Base-by-base conservation (phyloP, 2,113 vertebrate genomes). In the Gadus chalcogrammus region DNA sequence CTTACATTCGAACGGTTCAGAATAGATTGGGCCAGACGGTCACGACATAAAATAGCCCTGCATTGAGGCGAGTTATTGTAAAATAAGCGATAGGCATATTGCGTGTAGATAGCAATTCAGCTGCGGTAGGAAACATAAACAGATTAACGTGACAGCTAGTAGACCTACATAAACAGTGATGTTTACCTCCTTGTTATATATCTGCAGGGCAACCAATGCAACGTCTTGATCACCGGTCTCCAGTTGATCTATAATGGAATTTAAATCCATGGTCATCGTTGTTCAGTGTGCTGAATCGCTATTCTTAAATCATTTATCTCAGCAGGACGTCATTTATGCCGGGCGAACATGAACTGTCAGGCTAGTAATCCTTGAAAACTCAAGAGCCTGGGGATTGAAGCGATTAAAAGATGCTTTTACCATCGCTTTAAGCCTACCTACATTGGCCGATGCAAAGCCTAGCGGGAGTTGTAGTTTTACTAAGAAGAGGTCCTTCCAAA, bases 161-260 rank as follows among this genome's bases (percentile, higher is more conserved):
- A 48, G 8, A 48, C 42, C 8, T 48, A 48, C 42, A 48, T 48
- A 48, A 6, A 22, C 24, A 15, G 24, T 62, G 61, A 27, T 42
- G 48, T 62, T 73, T 90, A 93, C 92, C 92, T 92, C 78, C 68
- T 76, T 77, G 84, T 95, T 98, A 88, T 92, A 95, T 52, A 82
- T 73, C 86, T 91, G 93, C 59, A 98, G 84, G 61, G 94, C 94
- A 62, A 77, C 82, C 75, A 95, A 68, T 17, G 91, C 90, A 0
- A 76, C 66, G 61, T 95, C 93, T 67, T 97, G 94, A 18, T 94
- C 88, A 13, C 93, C 94, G 0, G 87, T 90, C 86, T 95, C 94
- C 89, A 97, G 82, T 0, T 92, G 91, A 73, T 93, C 91, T 13
- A 95, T 92, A 22, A 94, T 89, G 1, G 56, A 79, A 80, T 87